Evolutionary conservation across 2,888 invertebrate genomes (phyloP), one percentile per base, ranked within the genome.

Genomic region (Agrotis ipsilon): DNA sequence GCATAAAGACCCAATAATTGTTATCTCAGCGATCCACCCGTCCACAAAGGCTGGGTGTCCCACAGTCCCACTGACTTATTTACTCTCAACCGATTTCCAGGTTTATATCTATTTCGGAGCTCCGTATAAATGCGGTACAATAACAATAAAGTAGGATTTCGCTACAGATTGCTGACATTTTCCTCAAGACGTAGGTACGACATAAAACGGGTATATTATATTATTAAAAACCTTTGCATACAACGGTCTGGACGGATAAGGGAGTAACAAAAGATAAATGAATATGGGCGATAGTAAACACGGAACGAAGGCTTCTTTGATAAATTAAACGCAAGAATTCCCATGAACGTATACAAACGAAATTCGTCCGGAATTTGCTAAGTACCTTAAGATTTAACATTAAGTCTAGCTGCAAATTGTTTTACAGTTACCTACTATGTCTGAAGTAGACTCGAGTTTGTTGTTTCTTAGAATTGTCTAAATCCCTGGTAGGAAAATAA

Each of bases 61-160:
- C 88, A 87, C 86, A 87, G 88, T 82, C 82, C 86, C 88, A 87
- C 86, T 86, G 88, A 89, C 89, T 92, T 94, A 94, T 94, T 94
- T 94, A 92, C 91, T 92, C 90, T 87, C 88, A 91, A 92, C 91
- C 92, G 87, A 92, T 94, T 92, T 77, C 89, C 91, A 93, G 92
- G 93, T 94, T 93, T 94, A 93, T 93, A 92, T 92, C 89, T 92
- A 89, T 90, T 91, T 89, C 86, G 87, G 91, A 92, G 92, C 90
- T 90, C 87, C 91, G 89, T 91, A 94, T 93, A 94, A 94, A 94
- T 92, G 94, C 91, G 92, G 92, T 88, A 93, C 93, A 93, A 93
- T 94, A 94, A 94, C 93, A 94, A 92, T 94, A 94, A 94, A 95
- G 92, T 90, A 92, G 94, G 93, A 93, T 94, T 94, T 93, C 84